Percentiles rank a stretch among this genome's conserved stretches.
Evolutionary conservation across 2,113 vertebrate species (phyloP).

Genomic region (Rhipidura dahli): DNA sequence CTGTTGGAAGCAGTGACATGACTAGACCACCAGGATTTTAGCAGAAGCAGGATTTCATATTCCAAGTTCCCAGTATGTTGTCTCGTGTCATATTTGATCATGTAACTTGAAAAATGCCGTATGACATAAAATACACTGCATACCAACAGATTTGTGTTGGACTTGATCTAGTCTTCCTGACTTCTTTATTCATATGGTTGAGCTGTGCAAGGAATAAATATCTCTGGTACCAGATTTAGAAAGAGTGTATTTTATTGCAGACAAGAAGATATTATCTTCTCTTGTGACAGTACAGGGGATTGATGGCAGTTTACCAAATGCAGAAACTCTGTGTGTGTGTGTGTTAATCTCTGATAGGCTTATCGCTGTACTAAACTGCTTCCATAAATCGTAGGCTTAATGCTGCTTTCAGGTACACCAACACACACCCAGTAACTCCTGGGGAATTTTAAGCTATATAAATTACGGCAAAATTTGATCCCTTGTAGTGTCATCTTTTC

Average conservation of each 20-base stretch:
- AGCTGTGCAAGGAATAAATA: conserved; percentile 26
- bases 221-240: conserved; percentile 40
- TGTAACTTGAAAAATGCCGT: neutral
- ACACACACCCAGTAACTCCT: neutral
- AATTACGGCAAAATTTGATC: neutral
- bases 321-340: neutral
- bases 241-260: conserved; percentile 5
- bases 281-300: neutral
- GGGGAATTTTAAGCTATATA: neutral
- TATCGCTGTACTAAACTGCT: neutral
- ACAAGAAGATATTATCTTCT: conserved; percentile 11
- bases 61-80: neutral
- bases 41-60: neutral
- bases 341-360: conserved; percentile 38
- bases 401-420: neutral
- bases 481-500: neutral
- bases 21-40: neutral
- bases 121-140: neutral
- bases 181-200: conserved; percentile 1
- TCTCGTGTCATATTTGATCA: neutral
- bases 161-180: neutral
- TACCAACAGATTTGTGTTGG: neutral
- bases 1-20: neutral
- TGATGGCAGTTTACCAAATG: conserved; percentile 32
- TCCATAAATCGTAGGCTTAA: neutral